These are phyloP conservation scores for Physella acuta DNA, from an alignment of 1,140 invertebrate genomes.

Conservation along the genomic window DNA sequence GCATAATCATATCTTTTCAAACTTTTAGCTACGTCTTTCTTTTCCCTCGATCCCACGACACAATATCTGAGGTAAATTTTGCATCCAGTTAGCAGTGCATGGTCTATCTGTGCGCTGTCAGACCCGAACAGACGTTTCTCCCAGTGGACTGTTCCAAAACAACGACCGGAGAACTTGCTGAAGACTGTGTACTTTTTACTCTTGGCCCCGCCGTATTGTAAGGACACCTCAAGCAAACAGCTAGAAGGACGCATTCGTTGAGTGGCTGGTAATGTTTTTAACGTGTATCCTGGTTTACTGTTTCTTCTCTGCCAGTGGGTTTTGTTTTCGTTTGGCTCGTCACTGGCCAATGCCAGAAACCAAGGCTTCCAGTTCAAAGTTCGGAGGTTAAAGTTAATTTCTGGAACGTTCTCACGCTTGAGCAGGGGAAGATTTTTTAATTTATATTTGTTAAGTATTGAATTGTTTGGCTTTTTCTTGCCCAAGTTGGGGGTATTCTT, in stretches of 20 bases:
- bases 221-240: slow-evolving; percentile 6
- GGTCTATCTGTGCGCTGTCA: background rate
- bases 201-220: background rate
- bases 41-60: background rate
- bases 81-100: background rate
- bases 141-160: background rate
- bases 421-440: slow-evolving; percentile 16
- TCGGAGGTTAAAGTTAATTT: slow-evolving; percentile 19
- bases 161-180: background rate
- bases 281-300: too few relatives aligned
- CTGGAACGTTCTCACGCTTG: too few relatives aligned
- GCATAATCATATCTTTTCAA: too few relatives aligned
- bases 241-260: too few relatives aligned
- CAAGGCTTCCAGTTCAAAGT: background rate
- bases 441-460: background rate
- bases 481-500: too few relatives aligned
- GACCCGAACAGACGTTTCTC: background rate
- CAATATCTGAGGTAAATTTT: background rate
- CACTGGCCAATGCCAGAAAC: background rate
- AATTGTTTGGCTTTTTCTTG: too few relatives aligned
- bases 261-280: too few relatives aligned
- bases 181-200: background rate
- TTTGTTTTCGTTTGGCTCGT: background rate
- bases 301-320: background rate
- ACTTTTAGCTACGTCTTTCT: too few relatives aligned